Evolutionary conservation across 2,797 vertebrate species (phyloP), one percentile per base, ranked within the genome.

Genomic region (Paramormyrops hopkinsi): DNA sequence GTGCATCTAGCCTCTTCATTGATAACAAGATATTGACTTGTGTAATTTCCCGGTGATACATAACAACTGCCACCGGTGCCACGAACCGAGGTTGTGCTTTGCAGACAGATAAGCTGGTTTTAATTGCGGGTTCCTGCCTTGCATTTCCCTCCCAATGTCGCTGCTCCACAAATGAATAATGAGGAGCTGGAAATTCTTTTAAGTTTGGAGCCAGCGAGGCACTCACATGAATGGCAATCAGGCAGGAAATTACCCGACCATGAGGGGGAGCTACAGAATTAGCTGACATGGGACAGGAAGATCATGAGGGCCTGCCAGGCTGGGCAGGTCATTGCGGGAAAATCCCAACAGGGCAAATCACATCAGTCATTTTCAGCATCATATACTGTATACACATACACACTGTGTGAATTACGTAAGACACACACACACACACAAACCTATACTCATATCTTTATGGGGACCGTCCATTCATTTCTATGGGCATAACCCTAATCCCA

Each of bases 21-120:
- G 86, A 90, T 84, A 90, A 62, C 89, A 51, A 48, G 44, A 62
- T 88, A 88, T 83, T 82, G 73, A 90, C 65, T 88, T 25, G 76
- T 19, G 14, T 25, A 22, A 83, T 90, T 62, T 84, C 87, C 76
- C 54, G 14, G 14, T 56, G 50, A 90, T 88, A 88, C 69, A 62
- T 83, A 46, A 83, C 41, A 82, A 37, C 33, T 37, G 50, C 44
- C 41, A 53, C 8, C 3, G 17, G 5, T 11, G 17, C 22, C 25
- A 4, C 44, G 44, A 33, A n/a, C 22, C 7, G 9, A 46, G 33
- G 2, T 53, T 22, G 29, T 19, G 50, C 85, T 46, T 73, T 25
- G 85, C 48, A 87, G 62, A 87, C 62, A 25, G 29, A 44, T n/a
- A 37, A 50, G 17, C 84, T 11, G 17, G 4, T 44, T 86, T 89